phyloP scores from a whole-genome alignment of 1,140 invertebrate species.

The Periplaneta americana region DNA sequence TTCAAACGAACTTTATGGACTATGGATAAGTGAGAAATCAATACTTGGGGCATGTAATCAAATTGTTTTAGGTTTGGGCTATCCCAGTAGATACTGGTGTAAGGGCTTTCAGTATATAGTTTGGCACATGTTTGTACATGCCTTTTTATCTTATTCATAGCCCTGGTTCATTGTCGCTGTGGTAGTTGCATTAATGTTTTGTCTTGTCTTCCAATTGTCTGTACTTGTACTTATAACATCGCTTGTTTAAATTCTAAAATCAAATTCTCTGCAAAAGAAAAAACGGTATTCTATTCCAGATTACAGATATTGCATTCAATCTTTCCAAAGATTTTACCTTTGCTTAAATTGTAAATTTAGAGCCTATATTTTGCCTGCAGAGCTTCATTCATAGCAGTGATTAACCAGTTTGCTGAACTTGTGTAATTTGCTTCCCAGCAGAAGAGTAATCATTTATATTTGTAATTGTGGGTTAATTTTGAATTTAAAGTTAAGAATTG shows the following conservation, averaged over 20 bases:
- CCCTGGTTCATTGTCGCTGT: background rate
- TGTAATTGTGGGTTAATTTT: background rate
- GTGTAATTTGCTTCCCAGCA: constrained; percentile 3
- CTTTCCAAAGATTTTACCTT: background rate
- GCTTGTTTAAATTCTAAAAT: background rate
- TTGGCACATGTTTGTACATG: background rate
- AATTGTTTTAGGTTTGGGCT: background rate
- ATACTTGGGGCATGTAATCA: background rate
- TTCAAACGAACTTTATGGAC: background rate
- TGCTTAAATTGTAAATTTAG: constrained; percentile 2
- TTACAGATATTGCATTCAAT: background rate
- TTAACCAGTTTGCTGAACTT: constrained; percentile 4
- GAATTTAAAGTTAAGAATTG: background rate
- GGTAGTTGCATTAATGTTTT: background rate
- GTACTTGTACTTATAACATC: background rate
- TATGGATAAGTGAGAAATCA: background rate
- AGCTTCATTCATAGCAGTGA: constrained; percentile 3
- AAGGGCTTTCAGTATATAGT: background rate
- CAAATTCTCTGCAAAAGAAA: background rate
- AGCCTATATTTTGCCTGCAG: background rate
- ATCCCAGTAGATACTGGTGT: background rate
- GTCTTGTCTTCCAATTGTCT: background rate
- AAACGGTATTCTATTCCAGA: background rate
- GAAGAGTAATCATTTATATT: constrained; percentile 6
- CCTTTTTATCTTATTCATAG: background rate